Conservation (phyloP, 2,113 vertebrate species). For the Azemiops feae region DNA sequence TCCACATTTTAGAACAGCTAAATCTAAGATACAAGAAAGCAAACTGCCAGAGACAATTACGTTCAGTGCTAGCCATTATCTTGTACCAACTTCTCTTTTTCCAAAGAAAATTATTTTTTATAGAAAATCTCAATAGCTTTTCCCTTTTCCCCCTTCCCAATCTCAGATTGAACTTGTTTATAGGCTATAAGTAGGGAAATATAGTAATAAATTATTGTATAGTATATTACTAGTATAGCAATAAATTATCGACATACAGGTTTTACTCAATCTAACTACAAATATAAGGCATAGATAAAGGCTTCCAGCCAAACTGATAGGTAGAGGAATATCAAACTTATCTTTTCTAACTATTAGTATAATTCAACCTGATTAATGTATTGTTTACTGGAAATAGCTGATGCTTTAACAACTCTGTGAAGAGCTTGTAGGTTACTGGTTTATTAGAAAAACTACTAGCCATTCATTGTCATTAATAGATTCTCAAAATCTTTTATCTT, state of each 20-base stretch:
- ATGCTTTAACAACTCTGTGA: conserved; percentile 19
- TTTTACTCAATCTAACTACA: neutral
- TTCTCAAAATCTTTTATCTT: conserved; percentile 40
- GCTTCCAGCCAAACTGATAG: neutral
- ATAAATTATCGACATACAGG: neutral
- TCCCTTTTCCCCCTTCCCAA: neutral
- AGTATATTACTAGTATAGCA: neutral
- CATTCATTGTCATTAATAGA: conserved; percentile 22
- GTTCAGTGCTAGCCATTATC: too few species aligned
- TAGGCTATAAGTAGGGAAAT: neutral
- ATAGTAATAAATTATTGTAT: neutral
- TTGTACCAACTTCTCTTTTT: neutral
- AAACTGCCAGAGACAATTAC: neutral
- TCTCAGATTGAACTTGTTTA: neutral
- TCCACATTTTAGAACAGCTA: neutral
- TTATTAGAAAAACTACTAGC: conserved; percentile 20
- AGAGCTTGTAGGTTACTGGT: conserved; percentile 33
- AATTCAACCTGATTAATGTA: conserved; percentile 45
- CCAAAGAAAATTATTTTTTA: neutral
- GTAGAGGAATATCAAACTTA: neutral
- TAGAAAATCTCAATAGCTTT: neutral
- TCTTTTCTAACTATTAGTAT: conserved; percentile 56
- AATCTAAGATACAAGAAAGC: neutral
- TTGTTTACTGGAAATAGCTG: conserved; percentile 30
- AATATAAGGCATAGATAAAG: neutral